Percentiles rank a stretch among this genome's conserved stretches.
Evolutionary conservation across 2,888 invertebrate genomes (phyloP).

Genomic region (Archips xylosteana): DNA sequence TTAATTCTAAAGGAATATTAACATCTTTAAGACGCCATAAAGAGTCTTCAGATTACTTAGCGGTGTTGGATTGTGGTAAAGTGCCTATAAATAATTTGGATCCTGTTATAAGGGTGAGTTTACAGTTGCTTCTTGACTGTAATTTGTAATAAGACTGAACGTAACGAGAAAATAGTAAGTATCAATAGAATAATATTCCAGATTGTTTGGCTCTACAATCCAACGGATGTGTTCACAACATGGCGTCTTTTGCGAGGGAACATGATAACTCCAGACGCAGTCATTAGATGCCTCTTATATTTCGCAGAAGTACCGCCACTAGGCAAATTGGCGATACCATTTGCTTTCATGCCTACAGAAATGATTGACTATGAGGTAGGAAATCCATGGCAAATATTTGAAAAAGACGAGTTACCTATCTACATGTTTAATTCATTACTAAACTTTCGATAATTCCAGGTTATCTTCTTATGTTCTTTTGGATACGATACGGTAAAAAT

Average conservation of each 20-base stretch:
- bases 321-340: constrained; percentile 76
- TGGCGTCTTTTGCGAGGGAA: constrained; percentile 77
- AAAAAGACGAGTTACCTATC: background rate
- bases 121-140: background rate
- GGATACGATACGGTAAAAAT: constrained; percentile 76
- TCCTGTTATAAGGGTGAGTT: constrained; percentile 75
- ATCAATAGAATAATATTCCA: constrained; percentile 45
- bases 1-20: constrained; percentile 64
- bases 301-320: constrained; percentile 79
- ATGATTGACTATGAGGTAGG: constrained; percentile 78
- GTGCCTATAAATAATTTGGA: constrained; percentile 81
- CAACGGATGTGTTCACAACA: constrained; percentile 75
- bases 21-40: constrained; percentile 66
- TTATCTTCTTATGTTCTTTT: constrained; percentile 70
- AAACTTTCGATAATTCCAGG: constrained; percentile 51
- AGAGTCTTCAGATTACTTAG: constrained; percentile 58
- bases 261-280: constrained; percentile 57
- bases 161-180: background rate
- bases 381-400: background rate
- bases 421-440: background rate
- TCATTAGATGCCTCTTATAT: constrained; percentile 72
- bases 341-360: constrained; percentile 78
- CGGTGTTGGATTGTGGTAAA: constrained; percentile 73
- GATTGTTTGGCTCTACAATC: constrained; percentile 80
- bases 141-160: background rate